A percentile compares a stretch with the other conserved stretches of the same genome.
Conservation (phyloP, 2,888 invertebrate genomes). For the Plebejus melissa region DNA sequence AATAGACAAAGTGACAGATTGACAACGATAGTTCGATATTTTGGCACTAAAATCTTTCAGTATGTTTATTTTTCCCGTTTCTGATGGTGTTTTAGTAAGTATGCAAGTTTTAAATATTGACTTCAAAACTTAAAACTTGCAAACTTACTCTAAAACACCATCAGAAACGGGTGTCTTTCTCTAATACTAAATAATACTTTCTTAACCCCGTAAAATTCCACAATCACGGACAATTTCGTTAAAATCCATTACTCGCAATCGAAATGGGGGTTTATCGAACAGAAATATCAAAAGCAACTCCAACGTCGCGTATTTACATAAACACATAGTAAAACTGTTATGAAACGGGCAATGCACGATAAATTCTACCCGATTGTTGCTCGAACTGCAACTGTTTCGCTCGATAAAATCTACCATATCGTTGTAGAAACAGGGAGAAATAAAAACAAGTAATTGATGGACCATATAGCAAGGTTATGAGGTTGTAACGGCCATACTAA, state of each 20-base stretch:
- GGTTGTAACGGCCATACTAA: background rate
- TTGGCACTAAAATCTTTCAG: too few relatives aligned
- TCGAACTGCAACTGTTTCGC: background rate
- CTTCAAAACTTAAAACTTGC: too few relatives aligned
- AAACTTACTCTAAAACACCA: too few relatives aligned
- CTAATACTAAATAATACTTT: too few relatives aligned
- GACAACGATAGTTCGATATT: too few relatives aligned
- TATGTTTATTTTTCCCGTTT: too few relatives aligned
- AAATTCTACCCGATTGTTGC: background rate
- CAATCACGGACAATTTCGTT: background rate
- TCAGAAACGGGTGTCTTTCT: too few relatives aligned
- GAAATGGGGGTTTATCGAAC: background rate
- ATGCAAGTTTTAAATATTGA: too few relatives aligned
- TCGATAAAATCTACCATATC: background rate
- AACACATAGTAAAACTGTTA: background rate
- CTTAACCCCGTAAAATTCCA: background rate
- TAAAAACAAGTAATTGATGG: background rate
- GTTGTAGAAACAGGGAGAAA: background rate
- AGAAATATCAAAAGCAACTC: background rate
- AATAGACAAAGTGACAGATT: too few relatives aligned
- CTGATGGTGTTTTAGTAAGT: too few relatives aligned
- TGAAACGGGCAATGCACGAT: background rate
- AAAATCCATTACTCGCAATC: background rate
- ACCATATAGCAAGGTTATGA: background rate
- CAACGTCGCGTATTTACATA: conserved; percentile 2